These are phyloP conservation scores for Paedocypris sp. DNA, from an alignment of 2,113 vertebrate species.

Conservation along the genomic window DNA sequence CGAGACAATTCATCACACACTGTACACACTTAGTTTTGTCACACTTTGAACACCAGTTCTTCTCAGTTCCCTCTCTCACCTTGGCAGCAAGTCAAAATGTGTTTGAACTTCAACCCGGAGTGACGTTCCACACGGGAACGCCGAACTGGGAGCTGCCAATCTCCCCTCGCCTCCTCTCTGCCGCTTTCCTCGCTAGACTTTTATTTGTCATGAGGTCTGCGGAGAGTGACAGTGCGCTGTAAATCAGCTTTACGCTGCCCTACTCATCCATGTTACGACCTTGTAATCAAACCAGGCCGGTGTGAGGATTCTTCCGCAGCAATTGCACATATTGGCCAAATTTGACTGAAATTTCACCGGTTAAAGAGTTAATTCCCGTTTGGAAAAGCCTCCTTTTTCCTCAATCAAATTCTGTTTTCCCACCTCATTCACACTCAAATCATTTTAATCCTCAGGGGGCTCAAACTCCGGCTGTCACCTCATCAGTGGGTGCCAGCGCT, in stretches of 20 bases:
- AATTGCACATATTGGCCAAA: too few species aligned
- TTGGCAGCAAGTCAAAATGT: conserved; percentile 25
- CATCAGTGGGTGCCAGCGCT: conserved; percentile 56
- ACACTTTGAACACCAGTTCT: too few species aligned
- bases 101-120: conserved; percentile 28
- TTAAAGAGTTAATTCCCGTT: conserved; percentile 33
- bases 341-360: too few species aligned
- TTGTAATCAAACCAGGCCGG: conserved; percentile 29
- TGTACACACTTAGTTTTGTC: too few species aligned
- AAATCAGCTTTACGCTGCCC: conserved; percentile 36
- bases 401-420: conserved; percentile 18
- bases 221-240: conserved; percentile 36
- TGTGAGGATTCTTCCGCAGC: conserved; percentile 18
- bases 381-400: conserved; percentile 24
- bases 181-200: conserved; percentile 27
- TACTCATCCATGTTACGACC: conserved; percentile 37
- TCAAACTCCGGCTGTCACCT: conserved; percentile 62
- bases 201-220: conserved; percentile 40
- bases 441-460: conserved; percentile 63
- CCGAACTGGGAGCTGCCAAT: conserved; percentile 19
- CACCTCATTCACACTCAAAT: conserved; percentile 51
- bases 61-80: conserved; percentile 1
- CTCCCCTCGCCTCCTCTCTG: conserved; percentile 16
- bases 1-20: too few species aligned
- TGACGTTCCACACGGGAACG: conserved; percentile 9